Evolutionary conservation across 2,797 vertebrate species (phyloP).

Genomic region (Coluber constrictor): DNA sequence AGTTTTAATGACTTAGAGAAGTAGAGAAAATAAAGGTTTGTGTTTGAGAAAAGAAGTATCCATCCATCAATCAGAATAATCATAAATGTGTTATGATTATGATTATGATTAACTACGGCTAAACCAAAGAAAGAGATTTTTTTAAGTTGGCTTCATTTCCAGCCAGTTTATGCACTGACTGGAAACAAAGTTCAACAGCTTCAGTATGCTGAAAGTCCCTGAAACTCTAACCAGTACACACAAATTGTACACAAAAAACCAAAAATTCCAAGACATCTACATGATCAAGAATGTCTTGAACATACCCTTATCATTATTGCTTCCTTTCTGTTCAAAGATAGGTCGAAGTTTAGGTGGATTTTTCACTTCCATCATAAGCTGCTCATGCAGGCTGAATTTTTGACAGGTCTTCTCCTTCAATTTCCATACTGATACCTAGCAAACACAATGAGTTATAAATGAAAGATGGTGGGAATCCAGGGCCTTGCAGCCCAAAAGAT

Average conservation of each 20-base stretch:
- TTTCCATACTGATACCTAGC: constrained; percentile 61
- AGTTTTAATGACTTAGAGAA: too few species aligned
- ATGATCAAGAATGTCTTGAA: neutral
- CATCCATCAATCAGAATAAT: neutral
- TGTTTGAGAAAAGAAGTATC: neutral
- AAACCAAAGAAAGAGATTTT: neutral
- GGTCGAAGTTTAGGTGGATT: constrained; percentile 31
- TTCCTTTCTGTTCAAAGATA: neutral
- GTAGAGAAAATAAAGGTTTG: too few species aligned
- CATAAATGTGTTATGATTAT: neutral
- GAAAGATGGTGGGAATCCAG: neutral
- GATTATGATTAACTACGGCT: neutral
- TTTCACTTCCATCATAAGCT: constrained; percentile 65
- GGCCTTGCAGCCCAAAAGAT: neutral
- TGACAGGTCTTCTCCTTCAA: constrained; percentile 36
- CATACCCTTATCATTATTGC: constrained; percentile 43
- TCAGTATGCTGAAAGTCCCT: neutral
- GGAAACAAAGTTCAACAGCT: neutral
- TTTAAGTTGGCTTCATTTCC: neutral
- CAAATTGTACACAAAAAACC: too few species aligned
- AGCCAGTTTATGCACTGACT: neutral
- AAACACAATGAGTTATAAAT: neutral
- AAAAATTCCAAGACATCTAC: neutral
- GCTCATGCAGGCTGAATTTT: constrained; percentile 59
- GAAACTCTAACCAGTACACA: neutral